Evolutionary conservation across 2,888 invertebrate species (phyloP).

Genomic region (Drosophila percnosoma): DNA sequence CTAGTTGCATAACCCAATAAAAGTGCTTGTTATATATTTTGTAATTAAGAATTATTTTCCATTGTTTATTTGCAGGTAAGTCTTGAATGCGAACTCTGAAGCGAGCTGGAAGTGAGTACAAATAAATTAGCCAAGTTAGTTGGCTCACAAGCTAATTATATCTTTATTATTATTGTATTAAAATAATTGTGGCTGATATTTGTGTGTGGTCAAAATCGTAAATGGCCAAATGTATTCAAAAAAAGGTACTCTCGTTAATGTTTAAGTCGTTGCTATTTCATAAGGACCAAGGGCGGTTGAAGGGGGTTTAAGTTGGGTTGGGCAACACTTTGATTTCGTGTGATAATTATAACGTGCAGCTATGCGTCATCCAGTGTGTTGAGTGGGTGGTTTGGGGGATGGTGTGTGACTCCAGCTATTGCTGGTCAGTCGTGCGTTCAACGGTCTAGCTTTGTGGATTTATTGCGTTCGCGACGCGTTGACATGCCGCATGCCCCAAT

Average conservation of each 20-base stretch:
- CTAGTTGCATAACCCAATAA: too few species aligned
- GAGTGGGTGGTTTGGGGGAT: constrained; percentile 2
- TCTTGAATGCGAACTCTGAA: constrained; percentile 7
- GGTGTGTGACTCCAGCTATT: constrained; percentile 5
- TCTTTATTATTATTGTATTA: constrained; percentile 48
- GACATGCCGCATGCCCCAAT: constrained; percentile 62
- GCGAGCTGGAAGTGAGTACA: constrained; percentile 36
- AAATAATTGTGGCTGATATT: constrained; percentile 40
- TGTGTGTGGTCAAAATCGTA: constrained; percentile 13
- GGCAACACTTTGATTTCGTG: constrained; percentile 73
- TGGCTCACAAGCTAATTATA: constrained; percentile 34
- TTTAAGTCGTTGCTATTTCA: constrained; percentile 20
- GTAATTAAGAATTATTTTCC: constrained; percentile 1
- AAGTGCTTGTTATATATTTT: background rate
- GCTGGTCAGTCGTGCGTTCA: constrained; percentile 60
- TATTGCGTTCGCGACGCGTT: constrained; percentile 76
- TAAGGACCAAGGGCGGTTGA: background rate
- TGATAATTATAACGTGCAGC: constrained; percentile 78
- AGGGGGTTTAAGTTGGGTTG: background rate
- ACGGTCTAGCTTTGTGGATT: constrained; percentile 61
- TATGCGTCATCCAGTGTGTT: constrained; percentile 57
- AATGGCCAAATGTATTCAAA: constrained; percentile 14
- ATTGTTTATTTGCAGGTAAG: constrained; percentile 49
- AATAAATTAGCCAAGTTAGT: background rate
- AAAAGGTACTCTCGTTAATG: constrained; percentile 19